Evolutionary conservation across 2,888 invertebrate genomes (phyloP).

Genomic region (Oscheius sp.): DNA sequence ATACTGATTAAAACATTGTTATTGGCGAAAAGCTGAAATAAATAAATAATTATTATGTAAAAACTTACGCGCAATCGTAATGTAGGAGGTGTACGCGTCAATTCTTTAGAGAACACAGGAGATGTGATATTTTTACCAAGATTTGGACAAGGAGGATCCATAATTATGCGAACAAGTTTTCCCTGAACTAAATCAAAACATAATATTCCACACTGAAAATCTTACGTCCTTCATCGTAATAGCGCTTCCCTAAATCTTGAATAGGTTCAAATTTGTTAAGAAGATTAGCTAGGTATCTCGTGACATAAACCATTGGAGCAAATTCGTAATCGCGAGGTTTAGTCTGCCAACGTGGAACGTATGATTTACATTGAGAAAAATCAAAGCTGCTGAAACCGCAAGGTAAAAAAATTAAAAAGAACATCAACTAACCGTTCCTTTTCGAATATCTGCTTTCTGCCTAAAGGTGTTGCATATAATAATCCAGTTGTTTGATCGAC

Average conservation of each 20-base stretch:
- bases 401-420: not conserved
- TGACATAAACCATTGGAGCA: conserved; percentile 5
- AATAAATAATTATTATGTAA: not conserved
- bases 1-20: conserved; percentile 1
- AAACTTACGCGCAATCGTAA: conserved; percentile 42
- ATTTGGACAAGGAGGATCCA: conserved; percentile 56
- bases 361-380: conserved; percentile 13
- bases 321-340: conserved; percentile 15
- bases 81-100: conserved; percentile 42
- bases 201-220: not conserved
- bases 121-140: conserved; percentile 2
- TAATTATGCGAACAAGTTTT: conserved; percentile 38
- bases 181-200: conserved; percentile 41
- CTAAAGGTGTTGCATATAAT: conserved; percentile 46
- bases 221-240: conserved; percentile 32
- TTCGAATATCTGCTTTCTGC: conserved; percentile 48
- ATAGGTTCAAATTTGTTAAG: not conserved
- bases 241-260: conserved; percentile 22
- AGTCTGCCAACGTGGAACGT: conserved; percentile 23
- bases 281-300: conserved; percentile 24
- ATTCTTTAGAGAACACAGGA: conserved; percentile 40
- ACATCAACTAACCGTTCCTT: conserved; percentile 38
- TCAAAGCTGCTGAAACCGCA: conserved; percentile 11
- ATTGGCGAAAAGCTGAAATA: conserved; percentile 13
- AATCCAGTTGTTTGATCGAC: conserved; percentile 45